phyloP scores from a whole-genome alignment of 2,797 vertebrate genomes.

The Limnodromus scolopaceus region DNA sequence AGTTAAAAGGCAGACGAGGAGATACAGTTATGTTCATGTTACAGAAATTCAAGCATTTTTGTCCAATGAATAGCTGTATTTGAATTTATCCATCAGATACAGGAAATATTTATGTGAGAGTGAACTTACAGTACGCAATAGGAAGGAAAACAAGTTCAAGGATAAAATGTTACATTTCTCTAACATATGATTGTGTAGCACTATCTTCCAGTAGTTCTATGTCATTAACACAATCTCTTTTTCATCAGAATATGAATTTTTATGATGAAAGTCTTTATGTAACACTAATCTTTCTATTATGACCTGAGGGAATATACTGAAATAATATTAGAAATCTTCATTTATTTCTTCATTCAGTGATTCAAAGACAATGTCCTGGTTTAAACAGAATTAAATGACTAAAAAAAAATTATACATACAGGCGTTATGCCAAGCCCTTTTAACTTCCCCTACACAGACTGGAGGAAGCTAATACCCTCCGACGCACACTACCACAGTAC shows the following conservation, averaged over 20 bases:
- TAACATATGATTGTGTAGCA: not conserved
- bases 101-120: not conserved
- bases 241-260: conserved; percentile 41
- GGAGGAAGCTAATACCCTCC: not conserved
- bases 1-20: conserved; percentile 9
- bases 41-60: not conserved
- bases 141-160: not conserved
- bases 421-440: not conserved
- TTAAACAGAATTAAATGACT: not conserved
- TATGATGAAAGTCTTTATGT: conserved; percentile 20
- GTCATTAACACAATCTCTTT: conserved; percentile 13
- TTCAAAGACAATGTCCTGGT: not conserved
- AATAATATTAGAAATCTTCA: conserved; percentile 32
- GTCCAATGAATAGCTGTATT: not conserved
- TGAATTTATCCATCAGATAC: not conserved
- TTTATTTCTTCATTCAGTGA: conserved; percentile 17
- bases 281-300: conserved; percentile 29
- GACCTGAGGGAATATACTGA: not conserved
- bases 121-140: not conserved
- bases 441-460: not conserved
- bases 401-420: not conserved
- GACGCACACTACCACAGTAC: fast-evolving
- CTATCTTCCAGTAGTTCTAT: not conserved
- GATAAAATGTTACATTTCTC: not conserved
- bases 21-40: not conserved